phyloP scores from a whole-genome alignment of 2,113 vertebrate genomes.

The Xiphophorus maculatus region DNA sequence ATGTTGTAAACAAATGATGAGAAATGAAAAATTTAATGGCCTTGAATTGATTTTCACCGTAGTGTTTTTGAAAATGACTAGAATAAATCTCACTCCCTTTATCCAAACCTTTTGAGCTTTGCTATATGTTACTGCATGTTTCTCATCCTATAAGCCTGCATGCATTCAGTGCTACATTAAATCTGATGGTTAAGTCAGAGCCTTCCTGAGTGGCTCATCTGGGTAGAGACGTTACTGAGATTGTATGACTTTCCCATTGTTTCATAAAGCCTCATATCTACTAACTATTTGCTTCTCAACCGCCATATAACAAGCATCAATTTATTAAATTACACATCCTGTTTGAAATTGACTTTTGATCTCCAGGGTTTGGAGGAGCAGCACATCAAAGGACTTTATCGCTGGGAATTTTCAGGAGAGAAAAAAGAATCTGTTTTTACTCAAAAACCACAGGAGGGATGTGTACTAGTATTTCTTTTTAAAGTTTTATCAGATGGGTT shows the following conservation, averaged over 20 bases:
- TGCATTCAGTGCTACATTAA: background rate
- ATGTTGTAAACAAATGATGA: too few species aligned
- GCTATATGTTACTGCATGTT: background rate
- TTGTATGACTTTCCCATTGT: background rate
- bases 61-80: background rate
- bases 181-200: background rate
- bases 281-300: background rate
- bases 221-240: background rate
- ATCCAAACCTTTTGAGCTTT: background rate
- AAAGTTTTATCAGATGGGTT: too few species aligned
- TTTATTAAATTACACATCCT: slow-evolving; percentile 46
- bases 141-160: background rate
- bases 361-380: slow-evolving; percentile 13
- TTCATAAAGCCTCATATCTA: slow-evolving; percentile 14
- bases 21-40: too few species aligned
- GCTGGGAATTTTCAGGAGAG: slow-evolving; percentile 9
- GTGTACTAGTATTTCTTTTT: background rate
- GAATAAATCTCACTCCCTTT: background rate
- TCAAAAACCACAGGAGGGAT: background rate
- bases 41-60: too few species aligned
- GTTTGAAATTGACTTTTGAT: slow-evolving; percentile 15
- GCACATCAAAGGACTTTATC: slow-evolving; percentile 15
- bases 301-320: slow-evolving; percentile 14
- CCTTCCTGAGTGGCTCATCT: background rate
- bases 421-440: background rate